phyloP scores from a whole-genome alignment of 2,797 vertebrate species.

The Neoniphon sammara region DNA sequence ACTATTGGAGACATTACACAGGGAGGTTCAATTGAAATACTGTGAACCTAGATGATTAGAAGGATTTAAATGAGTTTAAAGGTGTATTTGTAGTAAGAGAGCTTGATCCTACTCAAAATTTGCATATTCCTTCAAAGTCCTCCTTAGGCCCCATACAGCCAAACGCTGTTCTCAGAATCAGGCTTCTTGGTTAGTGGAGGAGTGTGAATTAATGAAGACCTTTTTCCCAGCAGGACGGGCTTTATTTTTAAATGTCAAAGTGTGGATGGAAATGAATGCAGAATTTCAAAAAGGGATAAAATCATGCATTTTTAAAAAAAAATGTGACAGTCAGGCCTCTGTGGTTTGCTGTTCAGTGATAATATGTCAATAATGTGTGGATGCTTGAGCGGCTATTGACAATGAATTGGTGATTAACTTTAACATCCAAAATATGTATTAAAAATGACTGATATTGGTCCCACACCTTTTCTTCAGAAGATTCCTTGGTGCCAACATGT shows the following conservation, averaged over 20 bases:
- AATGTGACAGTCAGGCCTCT: neutral
- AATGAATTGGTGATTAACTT: neutral
- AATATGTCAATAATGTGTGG: neutral
- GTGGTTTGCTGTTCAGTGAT: no score
- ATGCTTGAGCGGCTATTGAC: neutral
- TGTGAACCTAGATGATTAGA: no score
- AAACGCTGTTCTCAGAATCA: conserved; percentile 11
- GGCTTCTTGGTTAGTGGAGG: conserved; percentile 3
- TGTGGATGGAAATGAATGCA: conserved; percentile 1
- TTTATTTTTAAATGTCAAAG: conserved; percentile 60
- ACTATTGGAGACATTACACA: neutral
- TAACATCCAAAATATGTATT: neutral
- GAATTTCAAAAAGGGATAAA: conserved; percentile 25
- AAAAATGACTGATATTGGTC: neutral
- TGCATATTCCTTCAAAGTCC: conserved; percentile 13
- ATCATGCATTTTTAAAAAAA: neutral
- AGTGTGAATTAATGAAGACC: conserved; percentile 51
- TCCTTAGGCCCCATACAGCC: neutral
- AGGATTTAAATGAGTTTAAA: neutral
- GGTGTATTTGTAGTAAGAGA: neutral
- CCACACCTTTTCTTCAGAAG: neutral
- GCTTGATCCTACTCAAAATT: conserved; percentile 18
- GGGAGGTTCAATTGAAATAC: neutral
- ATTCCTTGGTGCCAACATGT: neutral
- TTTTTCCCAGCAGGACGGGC: conserved; percentile 24